Evolutionary conservation across 53 echinoderm and acorn worm genomes (phyloP), one percentile per base, ranked within the genome.

Genomic region (Stichopus horrens): DNA sequence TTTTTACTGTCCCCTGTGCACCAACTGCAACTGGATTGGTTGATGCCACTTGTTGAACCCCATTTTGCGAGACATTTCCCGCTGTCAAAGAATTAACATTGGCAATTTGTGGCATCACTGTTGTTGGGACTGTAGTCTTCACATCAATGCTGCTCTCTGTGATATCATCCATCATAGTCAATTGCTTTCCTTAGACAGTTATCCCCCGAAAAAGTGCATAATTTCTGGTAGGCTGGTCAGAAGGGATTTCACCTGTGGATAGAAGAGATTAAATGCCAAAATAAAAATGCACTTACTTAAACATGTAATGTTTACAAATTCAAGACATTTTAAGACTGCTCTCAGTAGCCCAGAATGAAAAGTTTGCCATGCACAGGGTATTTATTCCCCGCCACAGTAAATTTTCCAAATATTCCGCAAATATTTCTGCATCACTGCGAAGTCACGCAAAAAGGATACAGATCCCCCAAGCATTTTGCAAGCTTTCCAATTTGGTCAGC

Each of bases 91-190:
- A 67, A 51, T 37, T 63, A 14, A 67, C 67, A 52, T 66, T 63
- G 13, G 52, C 85, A 21, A 67, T 8, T 52, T 66, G 85, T 85
- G 68, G 14, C 13, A 65, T n/a, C 23, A 65, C 23, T 56, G 81
- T 19, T 1, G 71, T 71, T 19, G 71, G 14, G 57, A 58, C 21
- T 21, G 81, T 53, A 21, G 55, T 81, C 58, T 56, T 7, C 0
- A 14, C 51, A 8, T 85, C 85, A n/a, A 65, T 85, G 66, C 66
- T 85, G 85, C 85, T 85, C 10, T 85, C 85, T 7, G 52, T 52
- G 13, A 22, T 67, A 52, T 79, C 79, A 52, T 58, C 59, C 65
- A n/a, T 65, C 10, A 23, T 76, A 52, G 77, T 76, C 68, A 76
- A 54, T 51, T 71, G 18, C 71, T 71, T n/a, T 13, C 71, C 18